phyloP scores from a whole-genome alignment of 2,888 invertebrate genomes.

The Meghimatium bilineatum region DNA sequence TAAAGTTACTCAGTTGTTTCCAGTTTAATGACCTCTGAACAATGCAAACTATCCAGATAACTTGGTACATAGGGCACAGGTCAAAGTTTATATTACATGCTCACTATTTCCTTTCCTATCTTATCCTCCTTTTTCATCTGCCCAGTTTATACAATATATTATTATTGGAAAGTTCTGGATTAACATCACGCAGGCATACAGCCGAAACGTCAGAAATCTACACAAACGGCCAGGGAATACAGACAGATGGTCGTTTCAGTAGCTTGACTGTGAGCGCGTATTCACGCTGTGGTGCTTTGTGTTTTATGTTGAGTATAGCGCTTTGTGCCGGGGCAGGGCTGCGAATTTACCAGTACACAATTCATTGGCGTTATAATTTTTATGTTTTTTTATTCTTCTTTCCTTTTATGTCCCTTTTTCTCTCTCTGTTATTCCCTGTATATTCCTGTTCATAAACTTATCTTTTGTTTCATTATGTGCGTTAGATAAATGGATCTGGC shows the following conservation, averaged over 20 bases:
- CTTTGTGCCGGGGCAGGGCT: slow-evolving; percentile 1
- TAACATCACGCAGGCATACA: not conserved
- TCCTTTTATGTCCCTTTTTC: not conserved
- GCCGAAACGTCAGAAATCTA: not conserved
- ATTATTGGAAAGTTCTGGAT: not conserved
- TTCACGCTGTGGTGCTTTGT: slow-evolving; percentile 19
- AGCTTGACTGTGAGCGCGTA: slow-evolving; percentile 21
- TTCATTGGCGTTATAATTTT: slow-evolving; percentile 4
- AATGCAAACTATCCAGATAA: too few relatives aligned
- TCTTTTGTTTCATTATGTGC: slow-evolving; percentile 14
- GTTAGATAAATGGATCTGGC: slow-evolving; percentile 7
- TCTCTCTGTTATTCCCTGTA: not conserved
- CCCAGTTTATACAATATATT: not conserved
- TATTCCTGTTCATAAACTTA: slow-evolving; percentile 1
- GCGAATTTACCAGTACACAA: not conserved
- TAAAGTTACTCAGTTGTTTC: too few relatives aligned
- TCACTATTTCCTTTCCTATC: too few relatives aligned
- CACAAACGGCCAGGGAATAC: slow-evolving; percentile 11
- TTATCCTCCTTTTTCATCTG: not conserved
- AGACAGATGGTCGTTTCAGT: slow-evolving; percentile 39
- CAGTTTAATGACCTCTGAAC: too few relatives aligned
- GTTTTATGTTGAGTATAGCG: slow-evolving; percentile 12
- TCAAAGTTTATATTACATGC: too few relatives aligned
- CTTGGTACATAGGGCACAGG: too few relatives aligned
- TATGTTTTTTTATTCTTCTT: not conserved